A percentile compares a stretch with the other conserved stretches of the same genome.
Conservation (phyloP, 37 sponge, comb jelly and placozoan genomes). For the Hexactinellida sp. region DNA sequence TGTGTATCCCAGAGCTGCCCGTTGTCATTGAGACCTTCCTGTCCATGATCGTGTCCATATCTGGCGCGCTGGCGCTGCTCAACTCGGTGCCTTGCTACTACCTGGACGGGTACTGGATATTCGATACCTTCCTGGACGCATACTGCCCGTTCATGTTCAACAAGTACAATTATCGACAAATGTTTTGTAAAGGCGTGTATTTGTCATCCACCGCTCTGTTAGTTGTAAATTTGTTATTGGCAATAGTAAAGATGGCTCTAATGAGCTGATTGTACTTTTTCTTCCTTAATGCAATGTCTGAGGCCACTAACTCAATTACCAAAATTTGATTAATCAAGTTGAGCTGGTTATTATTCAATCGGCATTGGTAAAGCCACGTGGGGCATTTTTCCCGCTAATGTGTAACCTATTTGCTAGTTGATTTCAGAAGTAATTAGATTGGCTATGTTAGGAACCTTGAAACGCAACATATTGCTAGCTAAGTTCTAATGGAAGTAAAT, state of each 20-base stretch:
- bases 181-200: slow-evolving; percentile 29
- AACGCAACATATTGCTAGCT: too few relatives aligned
- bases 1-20: slow-evolving; percentile 51
- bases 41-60: slow-evolving; percentile 63
- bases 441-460: too few relatives aligned
- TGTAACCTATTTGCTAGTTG: too few relatives aligned
- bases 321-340: not conserved
- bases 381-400: too few relatives aligned
- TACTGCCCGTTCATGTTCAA: slow-evolving; percentile 27
- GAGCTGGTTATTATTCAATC: too few relatives aligned
- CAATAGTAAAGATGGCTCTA: slow-evolving; percentile 21
- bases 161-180: slow-evolving; percentile 18
- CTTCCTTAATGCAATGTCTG: not conserved
- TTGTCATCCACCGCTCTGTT: slow-evolving; percentile 28
- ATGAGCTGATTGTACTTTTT: not conserved
- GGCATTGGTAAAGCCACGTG: too few relatives aligned
- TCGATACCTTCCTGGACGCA: slow-evolving; percentile 49
- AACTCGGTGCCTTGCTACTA: slow-evolving; percentile 77
- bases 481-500: too few relatives aligned
- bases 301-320: not conserved
- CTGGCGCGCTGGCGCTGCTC: slow-evolving; percentile 79
- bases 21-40: slow-evolving; percentile 47
- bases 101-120: slow-evolving; percentile 82
- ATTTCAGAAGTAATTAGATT: too few relatives aligned
- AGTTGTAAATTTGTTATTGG: slow-evolving; percentile 32